Base-by-base conservation (phyloP, 2,888 invertebrate genomes). In the Eutolmus rufibarbis region DNA sequence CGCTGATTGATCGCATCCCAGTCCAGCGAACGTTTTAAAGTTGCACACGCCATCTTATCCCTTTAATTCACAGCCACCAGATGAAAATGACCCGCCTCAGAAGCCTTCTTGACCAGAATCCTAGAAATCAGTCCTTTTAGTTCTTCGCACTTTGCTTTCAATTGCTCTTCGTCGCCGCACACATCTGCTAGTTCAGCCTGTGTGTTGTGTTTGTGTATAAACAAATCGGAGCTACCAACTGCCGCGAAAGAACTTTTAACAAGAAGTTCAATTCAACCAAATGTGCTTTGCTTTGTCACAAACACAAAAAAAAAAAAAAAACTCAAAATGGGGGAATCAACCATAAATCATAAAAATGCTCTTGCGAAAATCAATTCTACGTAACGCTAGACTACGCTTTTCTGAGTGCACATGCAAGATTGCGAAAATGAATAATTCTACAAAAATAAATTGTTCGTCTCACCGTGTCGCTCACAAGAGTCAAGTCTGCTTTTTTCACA, bases 1-100 rank as follows among this genome's bases (percentile, higher is more conserved):
- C 97, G 94, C 91, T 96, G 96, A 92, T 96, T 96, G 93, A 98
- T 95, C 89, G 98, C 96, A 94, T 98, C 98, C 95, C 98, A 98
- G 93, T 98, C 98, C 92, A 98, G 95, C 92, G 96, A 96, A 93
- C 98, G 95, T 95, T 98, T 98, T 90, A 98, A 95, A 91, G 98
- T 98, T 94, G 98, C 98, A 95, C 98, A 98, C 95, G 98, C 98
- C 98, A 99, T 95, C 31, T 66, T 77, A 77, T 77, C 66, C 14
- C 66, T 51, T 14, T 46, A 56, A 19, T 56, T 56, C 56, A 56
- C 56, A 19, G n/a, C 12, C 56, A 56, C 19, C 8, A 7, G 56
- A 19, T 19, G 7, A 56, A 66, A 19, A 66, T 8, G 51, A 51
- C 28, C 23, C 14, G 28, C 66, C 23, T 66, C 66, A 66, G 23